Evolutionary conservation across 2,797 vertebrate genomes (phyloP).

Genomic region (Pelodytes ibericus): DNA sequence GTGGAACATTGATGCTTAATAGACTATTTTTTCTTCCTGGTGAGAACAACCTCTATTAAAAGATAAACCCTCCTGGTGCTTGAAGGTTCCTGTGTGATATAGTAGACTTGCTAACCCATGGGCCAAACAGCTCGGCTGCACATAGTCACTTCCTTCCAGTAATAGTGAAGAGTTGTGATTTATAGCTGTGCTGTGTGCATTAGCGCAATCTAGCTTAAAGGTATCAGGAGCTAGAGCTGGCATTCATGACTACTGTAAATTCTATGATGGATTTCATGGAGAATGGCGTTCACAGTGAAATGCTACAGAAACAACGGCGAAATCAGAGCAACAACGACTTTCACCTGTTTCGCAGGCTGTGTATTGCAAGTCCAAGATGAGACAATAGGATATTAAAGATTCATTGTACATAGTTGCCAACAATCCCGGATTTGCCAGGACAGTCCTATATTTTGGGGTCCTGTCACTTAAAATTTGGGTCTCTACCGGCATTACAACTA

Average conservation of each 20-base stretch:
- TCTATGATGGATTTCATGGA: conserved; percentile 22
- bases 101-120: conserved; percentile 47
- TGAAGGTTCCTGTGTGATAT: conserved; percentile 49
- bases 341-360: too few relatives aligned
- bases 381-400: too few relatives aligned
- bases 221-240: conserved; percentile 19
- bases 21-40: conserved; percentile 47
- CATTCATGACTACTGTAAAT: conserved; percentile 29
- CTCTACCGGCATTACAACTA: too few relatives aligned
- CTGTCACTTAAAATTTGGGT: too few relatives aligned
- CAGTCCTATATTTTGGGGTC: too few relatives aligned
- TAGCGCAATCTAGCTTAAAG: conserved; percentile 50
- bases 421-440: too few relatives aligned
- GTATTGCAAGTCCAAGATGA: too few relatives aligned
- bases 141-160: conserved; percentile 46
- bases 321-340: too few relatives aligned
- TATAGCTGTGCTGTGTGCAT: conserved; percentile 43
- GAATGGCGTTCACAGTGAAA: conserved; percentile 37
- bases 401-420: too few relatives aligned
- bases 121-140: conserved; percentile 46
- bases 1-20: conserved; percentile 47
- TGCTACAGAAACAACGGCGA: background rate
- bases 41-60: conserved; percentile 50
- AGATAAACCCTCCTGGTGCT: conserved; percentile 52
- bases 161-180: conserved; percentile 46